Evolutionary conservation across 1,140 invertebrate species (phyloP), one percentile per base, ranked within the genome.

Genomic region (Cryptotermes secundus): DNA sequence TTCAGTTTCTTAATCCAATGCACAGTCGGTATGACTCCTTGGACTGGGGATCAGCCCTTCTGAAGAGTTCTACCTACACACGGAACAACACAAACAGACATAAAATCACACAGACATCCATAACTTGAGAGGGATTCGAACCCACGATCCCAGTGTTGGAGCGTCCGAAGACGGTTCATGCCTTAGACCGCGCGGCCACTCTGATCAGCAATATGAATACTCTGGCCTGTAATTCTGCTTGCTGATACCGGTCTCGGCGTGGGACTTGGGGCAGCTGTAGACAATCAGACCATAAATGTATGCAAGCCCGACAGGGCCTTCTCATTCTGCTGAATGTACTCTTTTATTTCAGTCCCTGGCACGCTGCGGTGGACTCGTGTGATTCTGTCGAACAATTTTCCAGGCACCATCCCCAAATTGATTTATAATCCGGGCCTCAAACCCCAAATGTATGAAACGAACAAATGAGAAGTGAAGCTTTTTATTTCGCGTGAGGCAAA

Each of bases 371-470:
- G 35, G 31, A 81, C 22, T 42, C 38, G 81, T 42, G 80, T 45
- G 81, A 82, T 45, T 45, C 26, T 16, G 36, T 24, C 81, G 81
- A 53, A 82, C 38, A 53, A 53, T 82, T 49, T n/a, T 82, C 42
- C 81, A 82, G 81, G 81, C 35, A 45, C 81, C 81, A 31, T 38
- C 81, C 81, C 42, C 49, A 82, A 82, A 82, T 82, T 45, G 38
- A 45, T 53, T 49, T 82, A 82, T 82, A 82, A 82, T 82, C 81
- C 42, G 81, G 38, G 36, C 36, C 81, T 49, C 38, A 38, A 82
- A 82, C 31, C 42, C 42, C 34, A n/a, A 26, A n/a, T 42, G 81
- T 82, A 45, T 9, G 31, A 72, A 72, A 72, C 59, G 59, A 72
- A 72, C 19, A 72, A 72, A 72, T n/a, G 59, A 72, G 31, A 82